phyloP scores from a whole-genome alignment of 2,888 invertebrate species.

The Bursaphelenchus okinawaensis region DNA sequence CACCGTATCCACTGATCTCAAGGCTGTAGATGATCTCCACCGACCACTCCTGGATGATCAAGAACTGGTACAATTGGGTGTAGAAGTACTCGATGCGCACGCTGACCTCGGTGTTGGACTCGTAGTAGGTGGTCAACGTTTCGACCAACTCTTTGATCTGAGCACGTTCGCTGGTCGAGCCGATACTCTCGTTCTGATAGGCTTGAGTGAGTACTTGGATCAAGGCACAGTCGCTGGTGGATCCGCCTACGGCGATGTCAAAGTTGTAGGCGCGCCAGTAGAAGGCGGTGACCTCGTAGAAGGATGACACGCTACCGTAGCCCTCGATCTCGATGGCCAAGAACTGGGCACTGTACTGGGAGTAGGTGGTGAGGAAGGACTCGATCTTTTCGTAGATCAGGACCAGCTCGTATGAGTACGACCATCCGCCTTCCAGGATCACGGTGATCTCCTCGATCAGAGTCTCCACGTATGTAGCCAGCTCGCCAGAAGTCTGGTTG shows the following conservation, averaged over 20 bases:
- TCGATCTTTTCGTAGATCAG: not conserved
- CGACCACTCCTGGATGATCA: not conserved
- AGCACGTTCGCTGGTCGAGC: slow-evolving; percentile 3
- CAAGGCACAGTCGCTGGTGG: not conserved
- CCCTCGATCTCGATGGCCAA: not conserved
- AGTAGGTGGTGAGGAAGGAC: not conserved
- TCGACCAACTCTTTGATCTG: slow-evolving; percentile 6
- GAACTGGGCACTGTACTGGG: not conserved
- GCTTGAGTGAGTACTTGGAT: not conserved
- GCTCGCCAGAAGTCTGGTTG: not conserved
- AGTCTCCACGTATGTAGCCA: not conserved
- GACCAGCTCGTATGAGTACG: not conserved
- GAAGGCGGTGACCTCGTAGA: not conserved
- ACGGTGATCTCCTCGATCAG: not conserved
- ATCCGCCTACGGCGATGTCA: not conserved
- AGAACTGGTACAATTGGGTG: slow-evolving; percentile 7
- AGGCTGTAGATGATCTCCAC: not conserved
- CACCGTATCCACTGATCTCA: not conserved
- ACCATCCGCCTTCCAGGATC: not conserved
- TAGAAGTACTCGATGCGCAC: slow-evolving; percentile 5
- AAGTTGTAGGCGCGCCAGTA: not conserved
- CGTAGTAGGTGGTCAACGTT: slow-evolving; percentile 1
- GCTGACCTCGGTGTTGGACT: not conserved
- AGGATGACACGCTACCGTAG: not conserved
- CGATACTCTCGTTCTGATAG: not conserved